Percentiles rank a stretch among this genome's conserved stretches.
These are phyloP conservation scores for Diploptera punctata DNA, from an alignment of 2,888 invertebrate genomes.

Conservation along the genomic window DNA sequence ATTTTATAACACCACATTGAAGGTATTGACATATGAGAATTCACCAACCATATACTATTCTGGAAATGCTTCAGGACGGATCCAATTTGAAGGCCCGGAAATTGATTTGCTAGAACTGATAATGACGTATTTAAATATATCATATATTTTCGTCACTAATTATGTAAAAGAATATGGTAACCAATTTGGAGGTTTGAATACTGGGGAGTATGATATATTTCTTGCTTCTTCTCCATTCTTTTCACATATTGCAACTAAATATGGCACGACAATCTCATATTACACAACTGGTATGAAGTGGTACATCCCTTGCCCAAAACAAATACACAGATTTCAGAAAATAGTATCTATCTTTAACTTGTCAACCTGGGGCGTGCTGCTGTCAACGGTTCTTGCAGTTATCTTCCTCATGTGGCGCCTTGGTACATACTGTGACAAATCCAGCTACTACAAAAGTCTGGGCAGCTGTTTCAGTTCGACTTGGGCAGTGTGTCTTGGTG, in stretches of 20 bases:
- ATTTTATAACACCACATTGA: too few relatives aligned
- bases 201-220: too few relatives aligned
- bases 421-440: background rate
- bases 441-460: background rate
- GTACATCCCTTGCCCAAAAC: background rate
- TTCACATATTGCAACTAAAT: background rate
- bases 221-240: background rate
- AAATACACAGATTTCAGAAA: background rate
- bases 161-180: background rate
- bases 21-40: too few relatives aligned
- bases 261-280: background rate
- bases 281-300: background rate
- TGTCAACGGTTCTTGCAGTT: background rate
- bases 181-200: too few relatives aligned
- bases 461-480: background rate
- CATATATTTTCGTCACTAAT: background rate
- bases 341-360: background rate
- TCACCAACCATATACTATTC: too few relatives aligned
- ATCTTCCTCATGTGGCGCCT: background rate
- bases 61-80: too few relatives aligned
- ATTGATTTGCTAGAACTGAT: background rate
- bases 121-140: background rate
- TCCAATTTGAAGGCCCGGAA: background rate
- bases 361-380: background rate
- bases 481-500: background rate